Percentiles rank a stretch among this genome's conserved stretches.
Conservation (phyloP, 2,797 vertebrate genomes). For the Anableps anableps region DNA sequence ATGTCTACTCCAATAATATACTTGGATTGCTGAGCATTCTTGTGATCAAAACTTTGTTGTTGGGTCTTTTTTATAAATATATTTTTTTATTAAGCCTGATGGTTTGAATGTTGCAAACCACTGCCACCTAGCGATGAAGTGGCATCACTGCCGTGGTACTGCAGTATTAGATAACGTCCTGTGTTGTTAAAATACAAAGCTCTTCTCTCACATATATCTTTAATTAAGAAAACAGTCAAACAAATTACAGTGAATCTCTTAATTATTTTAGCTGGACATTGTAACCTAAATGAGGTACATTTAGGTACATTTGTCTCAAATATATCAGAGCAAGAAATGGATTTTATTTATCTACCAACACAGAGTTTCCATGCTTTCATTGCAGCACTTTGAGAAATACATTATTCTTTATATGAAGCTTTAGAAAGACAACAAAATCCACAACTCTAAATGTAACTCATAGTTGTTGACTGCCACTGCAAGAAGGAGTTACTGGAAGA, state of each 20-base stretch:
- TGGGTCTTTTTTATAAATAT: no score
- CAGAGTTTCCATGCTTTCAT: not conserved
- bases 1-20: not conserved
- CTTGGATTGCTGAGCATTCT: not conserved
- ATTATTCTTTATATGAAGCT: not conserved
- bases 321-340: not conserved
- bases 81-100: not conserved
- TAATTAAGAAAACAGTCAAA: not conserved
- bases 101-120: constrained; percentile 42
- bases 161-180: not conserved
- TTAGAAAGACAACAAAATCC: constrained; percentile 8
- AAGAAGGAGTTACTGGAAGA: no score
- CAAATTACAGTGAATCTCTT: not conserved
- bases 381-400: constrained; percentile 16
- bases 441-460: not conserved
- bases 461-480: no score
- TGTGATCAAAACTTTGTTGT: not conserved
- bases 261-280: not conserved
- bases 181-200: not conserved
- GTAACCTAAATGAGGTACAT: not conserved
- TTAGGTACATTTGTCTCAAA: not conserved
- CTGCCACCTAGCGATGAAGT: constrained; percentile 63
- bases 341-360: constrained; percentile 17
- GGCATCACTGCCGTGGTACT: not conserved
- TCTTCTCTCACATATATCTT: not conserved